phyloP scores from a whole-genome alignment of 2,113 vertebrate species.

The Epinephelus moara region DNA sequence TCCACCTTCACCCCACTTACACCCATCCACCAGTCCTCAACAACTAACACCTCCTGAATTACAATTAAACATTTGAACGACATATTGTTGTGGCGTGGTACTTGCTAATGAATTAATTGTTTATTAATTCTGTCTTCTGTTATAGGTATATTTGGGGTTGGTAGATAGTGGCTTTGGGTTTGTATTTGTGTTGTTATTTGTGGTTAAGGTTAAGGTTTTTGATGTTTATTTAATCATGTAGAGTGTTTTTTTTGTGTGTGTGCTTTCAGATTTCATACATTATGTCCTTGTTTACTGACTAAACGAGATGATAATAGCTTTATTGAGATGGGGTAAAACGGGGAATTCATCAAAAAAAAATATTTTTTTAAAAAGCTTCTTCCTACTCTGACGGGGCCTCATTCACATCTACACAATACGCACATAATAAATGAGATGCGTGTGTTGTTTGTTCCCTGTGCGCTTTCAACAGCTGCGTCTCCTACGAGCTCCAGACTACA shows the following conservation, averaged over 20 bases:
- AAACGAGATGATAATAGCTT: neutral
- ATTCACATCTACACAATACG: slow-evolving; percentile 17
- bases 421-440: slow-evolving; percentile 50
- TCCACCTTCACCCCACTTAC: too few species aligned
- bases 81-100: too few species aligned
- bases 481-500: slow-evolving; percentile 56
- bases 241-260: too few species aligned
- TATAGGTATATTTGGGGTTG: neutral
- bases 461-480: slow-evolving; percentile 52
- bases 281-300: neutral
- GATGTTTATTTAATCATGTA: too few species aligned
- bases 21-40: too few species aligned
- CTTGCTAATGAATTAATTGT: too few species aligned
- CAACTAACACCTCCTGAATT: too few species aligned
- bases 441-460: slow-evolving; percentile 30
- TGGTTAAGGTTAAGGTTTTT: neutral
- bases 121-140: too few species aligned
- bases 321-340: too few species aligned
- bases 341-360: too few species aligned
- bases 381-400: neutral
- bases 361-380: neutral
- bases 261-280: neutral
- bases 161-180: neutral
- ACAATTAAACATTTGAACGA: too few species aligned
- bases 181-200: neutral